Evolutionary conservation across 1,140 invertebrate genomes (phyloP).

Genomic region (Glossosoma conforme): DNA sequence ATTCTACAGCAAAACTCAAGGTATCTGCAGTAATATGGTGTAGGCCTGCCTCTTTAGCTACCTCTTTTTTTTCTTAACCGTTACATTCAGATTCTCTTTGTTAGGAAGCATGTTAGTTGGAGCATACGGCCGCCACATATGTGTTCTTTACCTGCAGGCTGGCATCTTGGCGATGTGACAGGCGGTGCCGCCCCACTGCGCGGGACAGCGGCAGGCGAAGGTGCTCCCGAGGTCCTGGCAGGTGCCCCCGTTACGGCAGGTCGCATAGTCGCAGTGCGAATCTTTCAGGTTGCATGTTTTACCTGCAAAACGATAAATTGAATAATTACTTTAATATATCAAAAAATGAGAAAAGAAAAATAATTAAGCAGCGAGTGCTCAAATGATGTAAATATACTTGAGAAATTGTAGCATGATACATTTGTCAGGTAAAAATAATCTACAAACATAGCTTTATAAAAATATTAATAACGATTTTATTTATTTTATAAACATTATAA

Average conservation of each 20-base stretch:
- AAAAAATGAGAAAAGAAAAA: too few species aligned
- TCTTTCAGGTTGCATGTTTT: conserved; percentile 65
- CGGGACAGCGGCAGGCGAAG: conserved; percentile 59
- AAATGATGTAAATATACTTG: too few species aligned
- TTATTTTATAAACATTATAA: too few species aligned
- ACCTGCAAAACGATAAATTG: conserved; percentile 24
- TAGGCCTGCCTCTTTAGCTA: not conserved
- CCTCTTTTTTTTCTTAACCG: too few species aligned
- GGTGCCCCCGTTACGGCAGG: conserved; percentile 60
- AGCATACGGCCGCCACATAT: not conserved
- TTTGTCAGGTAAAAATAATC: too few species aligned
- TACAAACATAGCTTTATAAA: too few species aligned
- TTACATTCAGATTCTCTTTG: not conserved
- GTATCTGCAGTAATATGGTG: not conserved
- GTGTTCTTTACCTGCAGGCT: conserved; percentile 55
- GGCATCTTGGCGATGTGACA: conserved; percentile 67
- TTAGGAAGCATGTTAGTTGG: not conserved
- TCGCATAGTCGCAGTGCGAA: conserved; percentile 59
- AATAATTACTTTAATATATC: too few species aligned
- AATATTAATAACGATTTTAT: too few species aligned
- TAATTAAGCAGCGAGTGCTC: too few species aligned
- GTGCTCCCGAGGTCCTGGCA: conserved; percentile 62
- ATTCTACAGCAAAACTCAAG: not conserved
- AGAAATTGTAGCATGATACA: too few species aligned
- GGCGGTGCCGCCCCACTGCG: conserved; percentile 62